Evolutionary conservation across 2,797 vertebrate species (phyloP), one percentile per base, ranked within the genome.

Genomic region (Philypnodon macrostomus): DNA sequence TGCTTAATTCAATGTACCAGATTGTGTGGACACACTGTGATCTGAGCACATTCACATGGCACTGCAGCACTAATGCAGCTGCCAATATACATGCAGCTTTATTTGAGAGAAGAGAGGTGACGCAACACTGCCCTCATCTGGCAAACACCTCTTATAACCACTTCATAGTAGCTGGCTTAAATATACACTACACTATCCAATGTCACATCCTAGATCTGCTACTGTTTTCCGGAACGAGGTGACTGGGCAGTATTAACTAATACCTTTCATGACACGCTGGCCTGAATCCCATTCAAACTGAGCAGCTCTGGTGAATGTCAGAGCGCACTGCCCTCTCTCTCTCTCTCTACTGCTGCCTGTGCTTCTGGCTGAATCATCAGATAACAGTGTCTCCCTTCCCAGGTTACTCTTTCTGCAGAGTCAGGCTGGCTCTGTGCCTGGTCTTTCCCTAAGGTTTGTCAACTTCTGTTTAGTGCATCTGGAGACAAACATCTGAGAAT

Each of bases 361-460:
- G 57, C 56, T 73, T 87, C 71, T 65, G 76, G 82, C 85, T 90
- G 87, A 89, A 82, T 89, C 85, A 85, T 87, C 85, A 87, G 63
- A 87, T 88, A 77, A 60, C 67, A 72, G 60, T 75, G 85, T 86
- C 81, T 88, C 78, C 82, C 73, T 78, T 79, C 70, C 80, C 84
- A 87, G 85, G 85, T 87, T 87, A 80, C 61, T 74, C 57, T 77
- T 81, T 81, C 74, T 90, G 88, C 88, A 80, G 84, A 73, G 85
- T 90, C 86, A 90, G 87, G 60, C 73, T 82, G 86, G 87, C 84
- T 7, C 40, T 2, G 48, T 64, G 84, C 87, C 85, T 67, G 78
- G 70, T 81, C 62, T 80, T 80, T 77, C 79, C 79, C 81, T 73
- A 53, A 84, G 83, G 75, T 83, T 76, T 80, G 68, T 83, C 81